Percentiles rank a stretch among this genome's conserved stretches.
These are phyloP conservation scores for Andricus grossulariae DNA, from an alignment of 1,140 invertebrate species.

Conservation along the genomic window DNA sequence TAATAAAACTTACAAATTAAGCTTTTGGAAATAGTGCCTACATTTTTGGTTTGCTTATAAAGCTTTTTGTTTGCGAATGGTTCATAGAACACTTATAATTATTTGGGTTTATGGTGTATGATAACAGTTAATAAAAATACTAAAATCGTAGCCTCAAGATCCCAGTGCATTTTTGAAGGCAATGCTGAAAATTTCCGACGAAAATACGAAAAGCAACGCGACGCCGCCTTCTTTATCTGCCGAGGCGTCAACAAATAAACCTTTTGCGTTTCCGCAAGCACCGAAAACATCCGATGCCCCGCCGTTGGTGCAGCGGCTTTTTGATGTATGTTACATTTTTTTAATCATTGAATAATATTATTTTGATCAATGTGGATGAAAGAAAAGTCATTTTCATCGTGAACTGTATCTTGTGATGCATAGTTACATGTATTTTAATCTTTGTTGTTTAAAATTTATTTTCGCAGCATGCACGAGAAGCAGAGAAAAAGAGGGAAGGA, in stretches of 20 bases:
- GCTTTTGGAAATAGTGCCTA: no score
- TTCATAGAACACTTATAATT: not conserved
- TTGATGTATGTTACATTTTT: constrained; percentile 62
- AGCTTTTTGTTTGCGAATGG: no score
- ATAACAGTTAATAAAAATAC: constrained; percentile 42
- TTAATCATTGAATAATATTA: constrained; percentile 14
- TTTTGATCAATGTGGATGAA: not conserved
- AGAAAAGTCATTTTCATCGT: not conserved
- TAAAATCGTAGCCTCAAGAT: constrained; percentile 63
- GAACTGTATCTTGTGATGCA: no score
- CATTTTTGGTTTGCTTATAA: no score
- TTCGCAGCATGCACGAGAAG: constrained; percentile 65
- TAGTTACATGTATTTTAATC: constrained; percentile 6
- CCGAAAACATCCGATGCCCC: constrained; percentile 60
- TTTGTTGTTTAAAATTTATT: constrained; percentile 38
- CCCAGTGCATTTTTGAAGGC: constrained; percentile 72
- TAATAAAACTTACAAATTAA: no score
- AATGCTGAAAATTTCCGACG: constrained; percentile 69
- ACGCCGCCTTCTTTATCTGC: constrained; percentile 36
- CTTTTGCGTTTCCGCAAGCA: constrained; percentile 48
- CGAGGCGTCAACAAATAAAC: constrained; percentile 44
- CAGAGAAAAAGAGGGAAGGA: constrained; percentile 51
- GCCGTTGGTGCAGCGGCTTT: constrained; percentile 69
- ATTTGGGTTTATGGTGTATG: not conserved
- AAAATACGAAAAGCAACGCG: constrained; percentile 50